phyloP scores from a whole-genome alignment of 2,113 vertebrate genomes.

The Pelvicachromis taeniatus region DNA sequence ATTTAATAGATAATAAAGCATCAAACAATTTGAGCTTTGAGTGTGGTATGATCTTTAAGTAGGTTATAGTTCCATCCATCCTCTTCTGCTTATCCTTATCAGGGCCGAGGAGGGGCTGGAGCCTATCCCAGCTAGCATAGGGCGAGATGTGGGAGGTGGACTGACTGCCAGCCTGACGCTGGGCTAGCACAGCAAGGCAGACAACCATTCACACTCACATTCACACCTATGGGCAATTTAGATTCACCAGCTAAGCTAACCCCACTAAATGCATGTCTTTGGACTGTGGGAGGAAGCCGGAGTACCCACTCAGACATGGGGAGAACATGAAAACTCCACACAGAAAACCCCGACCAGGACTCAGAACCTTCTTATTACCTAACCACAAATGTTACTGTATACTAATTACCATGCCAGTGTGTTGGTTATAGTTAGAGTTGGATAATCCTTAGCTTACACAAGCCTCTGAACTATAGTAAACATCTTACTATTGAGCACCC shows the following conservation, averaged over 20 bases:
- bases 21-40: no score
- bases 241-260: background rate
- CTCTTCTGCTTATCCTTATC: background rate
- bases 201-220: background rate
- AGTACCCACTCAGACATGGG: background rate
- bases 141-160: background rate
- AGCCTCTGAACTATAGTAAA: background rate
- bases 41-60: no score
- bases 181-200: background rate
- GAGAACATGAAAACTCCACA: background rate
- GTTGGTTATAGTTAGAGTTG: fast-evolving
- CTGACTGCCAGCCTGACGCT: background rate
- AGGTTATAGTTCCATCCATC: background rate
- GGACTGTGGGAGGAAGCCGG: background rate
- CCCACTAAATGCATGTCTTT: background rate
- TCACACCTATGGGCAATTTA: background rate
- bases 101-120: background rate
- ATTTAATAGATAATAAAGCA: no score
- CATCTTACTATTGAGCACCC: background rate
- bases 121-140: background rate
- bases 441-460: background rate
- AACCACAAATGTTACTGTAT: no score
- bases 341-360: background rate
- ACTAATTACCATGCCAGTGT: background rate
- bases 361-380: background rate